Evolutionary conservation across 2,797 vertebrate species (phyloP).

Genomic region (Sparus aurata): DNA sequence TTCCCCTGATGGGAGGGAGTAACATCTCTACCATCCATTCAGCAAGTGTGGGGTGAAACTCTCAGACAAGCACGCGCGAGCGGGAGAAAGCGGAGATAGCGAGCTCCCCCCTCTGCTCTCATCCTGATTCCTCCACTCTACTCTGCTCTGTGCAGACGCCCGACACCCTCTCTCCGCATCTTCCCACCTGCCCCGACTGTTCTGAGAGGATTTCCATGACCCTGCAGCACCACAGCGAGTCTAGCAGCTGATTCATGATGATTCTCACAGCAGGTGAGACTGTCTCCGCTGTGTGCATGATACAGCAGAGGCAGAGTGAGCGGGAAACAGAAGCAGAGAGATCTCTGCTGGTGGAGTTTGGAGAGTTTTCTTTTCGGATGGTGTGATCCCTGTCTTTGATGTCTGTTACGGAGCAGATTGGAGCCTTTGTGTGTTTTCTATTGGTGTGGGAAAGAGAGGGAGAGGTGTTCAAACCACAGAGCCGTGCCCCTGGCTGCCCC

Average conservation of each 20-base stretch:
- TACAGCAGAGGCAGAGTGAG: constrained; percentile 34
- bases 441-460: constrained; percentile 26
- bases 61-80: constrained; percentile 37
- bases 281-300: constrained; percentile 32
- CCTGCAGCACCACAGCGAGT: constrained; percentile 39
- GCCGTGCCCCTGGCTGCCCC: constrained; percentile 34
- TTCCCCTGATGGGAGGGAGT: constrained; percentile 71
- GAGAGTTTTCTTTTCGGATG: constrained; percentile 7
- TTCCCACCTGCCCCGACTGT: constrained; percentile 50
- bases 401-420: constrained; percentile 9
- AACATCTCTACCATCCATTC: constrained; percentile 49
- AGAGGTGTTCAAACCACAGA: constrained; percentile 35
- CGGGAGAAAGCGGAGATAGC: constrained; percentile 60
- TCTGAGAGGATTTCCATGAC: constrained; percentile 58
- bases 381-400: constrained; percentile 26
- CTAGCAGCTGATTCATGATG: constrained; percentile 65
- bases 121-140: constrained; percentile 44
- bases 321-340: constrained; percentile 8
- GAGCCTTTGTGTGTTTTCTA: constrained; percentile 25
- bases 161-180: constrained; percentile 50
- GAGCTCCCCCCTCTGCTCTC: constrained; percentile 60
- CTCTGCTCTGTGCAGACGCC: constrained; percentile 54
- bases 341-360: constrained; percentile 2
- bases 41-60: constrained; percentile 54
- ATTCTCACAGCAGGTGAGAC: constrained; percentile 76